Evolutionary conservation across 64 coral and sea anemone genomes (phyloP), one percentile per base, ranked within the genome.

Genomic region (Exaiptasia diaphana): DNA sequence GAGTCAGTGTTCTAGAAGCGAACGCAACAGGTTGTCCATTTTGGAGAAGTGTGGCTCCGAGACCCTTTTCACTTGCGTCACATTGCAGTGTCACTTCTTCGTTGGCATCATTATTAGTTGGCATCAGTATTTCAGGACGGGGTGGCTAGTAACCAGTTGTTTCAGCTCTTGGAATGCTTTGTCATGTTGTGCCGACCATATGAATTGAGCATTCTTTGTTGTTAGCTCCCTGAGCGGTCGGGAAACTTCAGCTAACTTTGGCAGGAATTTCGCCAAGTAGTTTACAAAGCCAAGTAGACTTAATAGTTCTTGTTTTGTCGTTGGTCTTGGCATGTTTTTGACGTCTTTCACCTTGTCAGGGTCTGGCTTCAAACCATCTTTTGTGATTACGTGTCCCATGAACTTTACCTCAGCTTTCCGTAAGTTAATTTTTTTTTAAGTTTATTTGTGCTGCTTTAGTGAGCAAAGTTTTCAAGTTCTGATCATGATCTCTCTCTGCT

Each of bases 341-440:
- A 80, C 29, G 18, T 49, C 76, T 53, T 28, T 71, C 31, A 73
- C 18, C 75, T 88, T 81, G 28, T 71, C 49, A 22, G 74, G 74
- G 71, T 80, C 86, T 77, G 74, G 75, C 53, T 88, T 88, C 23
- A 88, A 13, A 13, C 85, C 85, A 30, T 88, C 74, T 56, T 78
- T 88, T 1, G 85, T 53, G 3, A 79, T 88, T 2, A 79, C 58
- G 41, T 82, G 55, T 12, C 77, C 86, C 76, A 89, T 82, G 56
- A 89, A 89, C 35, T 82, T 74, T 1, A 89, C 77, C 70, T 82
- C 6, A 29, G 67, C 20, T 52, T 89, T 14, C 39, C 57, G 36
- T 20, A 89, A 41, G 10, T 64, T 73, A 14, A 70, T 52, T 39
- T 89, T 88, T 38, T 29, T 69, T 29, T 4, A 88, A 53, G 18